Conservation (phyloP, 2,888 invertebrate genomes). For the Eristalis arbustorum region DNA sequence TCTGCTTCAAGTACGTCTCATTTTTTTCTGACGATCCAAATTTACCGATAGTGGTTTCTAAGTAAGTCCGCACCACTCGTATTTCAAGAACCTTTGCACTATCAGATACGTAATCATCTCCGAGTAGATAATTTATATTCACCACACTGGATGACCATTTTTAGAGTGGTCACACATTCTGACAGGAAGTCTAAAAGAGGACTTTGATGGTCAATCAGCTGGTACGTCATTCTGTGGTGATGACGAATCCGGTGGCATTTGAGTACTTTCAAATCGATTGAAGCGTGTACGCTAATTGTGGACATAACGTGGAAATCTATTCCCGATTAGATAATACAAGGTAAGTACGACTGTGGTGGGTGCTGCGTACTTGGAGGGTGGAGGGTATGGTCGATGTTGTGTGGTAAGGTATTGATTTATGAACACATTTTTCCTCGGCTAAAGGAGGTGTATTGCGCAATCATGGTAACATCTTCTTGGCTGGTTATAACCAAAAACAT, state of each 20-base stretch:
- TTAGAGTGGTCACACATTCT: not conserved
- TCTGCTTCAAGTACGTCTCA: constrained; percentile 3
- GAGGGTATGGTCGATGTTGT: constrained; percentile 21
- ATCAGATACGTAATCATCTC: constrained; percentile 28
- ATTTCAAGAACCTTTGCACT: constrained; percentile 41
- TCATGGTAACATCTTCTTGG: not conserved
- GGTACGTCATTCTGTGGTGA: constrained; percentile 24
- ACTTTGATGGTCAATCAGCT: not conserved
- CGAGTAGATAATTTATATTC: constrained; percentile 13
- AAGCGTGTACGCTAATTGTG: not conserved
- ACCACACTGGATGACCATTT: not conserved
- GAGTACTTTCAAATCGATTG: constrained; percentile 14
- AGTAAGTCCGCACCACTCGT: not conserved
- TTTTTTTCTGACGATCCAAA: not conserved
- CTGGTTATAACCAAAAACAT: too few relatives aligned
- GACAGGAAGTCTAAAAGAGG: constrained; percentile 41
- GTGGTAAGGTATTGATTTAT: not conserved
- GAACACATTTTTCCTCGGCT: not conserved
- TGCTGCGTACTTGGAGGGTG: not conserved
- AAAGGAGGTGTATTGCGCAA: not conserved
- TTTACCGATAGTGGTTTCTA: constrained; percentile 6
- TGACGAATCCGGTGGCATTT: not conserved
- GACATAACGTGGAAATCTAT: not conserved
- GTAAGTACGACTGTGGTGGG: not conserved
- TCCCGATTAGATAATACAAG: constrained; percentile 20